Conservation (phyloP, 2,797 vertebrate genomes). For the Furcifer pardalis region DNA sequence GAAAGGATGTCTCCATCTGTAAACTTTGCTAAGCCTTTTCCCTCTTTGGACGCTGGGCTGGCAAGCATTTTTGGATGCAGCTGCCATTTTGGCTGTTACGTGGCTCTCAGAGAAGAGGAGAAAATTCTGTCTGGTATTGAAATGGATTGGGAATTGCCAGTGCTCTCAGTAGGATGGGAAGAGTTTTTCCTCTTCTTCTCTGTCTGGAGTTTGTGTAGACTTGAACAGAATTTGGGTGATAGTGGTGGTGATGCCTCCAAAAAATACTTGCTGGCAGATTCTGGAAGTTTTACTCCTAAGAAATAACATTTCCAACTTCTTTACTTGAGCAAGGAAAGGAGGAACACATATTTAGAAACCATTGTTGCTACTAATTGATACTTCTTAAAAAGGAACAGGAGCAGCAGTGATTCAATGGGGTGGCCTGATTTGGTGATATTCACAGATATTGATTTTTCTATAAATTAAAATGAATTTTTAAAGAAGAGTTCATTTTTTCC, state of each 20-base stretch:
- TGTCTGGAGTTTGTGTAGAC: not conserved
- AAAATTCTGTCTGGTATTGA: not conserved
- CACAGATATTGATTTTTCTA: too few relatives aligned
- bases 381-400: too few relatives aligned
- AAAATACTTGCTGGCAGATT: too few relatives aligned
- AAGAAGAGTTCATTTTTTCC: too few relatives aligned
- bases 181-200: not conserved
- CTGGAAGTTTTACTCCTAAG: too few relatives aligned
- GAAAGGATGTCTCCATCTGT: not conserved
- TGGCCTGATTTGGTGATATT: too few relatives aligned
- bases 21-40: not conserved
- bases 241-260: not conserved
- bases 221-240: not conserved
- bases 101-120: not conserved
- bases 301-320: too few relatives aligned
- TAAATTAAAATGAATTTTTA: too few relatives aligned
- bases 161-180: not conserved
- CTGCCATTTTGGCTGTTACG: not conserved
- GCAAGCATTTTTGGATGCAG: not conserved
- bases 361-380: too few relatives aligned
- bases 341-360: too few relatives aligned
- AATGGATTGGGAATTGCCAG: not conserved
- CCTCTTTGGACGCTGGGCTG: not conserved
- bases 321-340: too few relatives aligned
- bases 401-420: too few relatives aligned